Evolutionary conservation across 2,797 vertebrate genomes (phyloP).

Genomic region (Dipus sagitta): DNA sequence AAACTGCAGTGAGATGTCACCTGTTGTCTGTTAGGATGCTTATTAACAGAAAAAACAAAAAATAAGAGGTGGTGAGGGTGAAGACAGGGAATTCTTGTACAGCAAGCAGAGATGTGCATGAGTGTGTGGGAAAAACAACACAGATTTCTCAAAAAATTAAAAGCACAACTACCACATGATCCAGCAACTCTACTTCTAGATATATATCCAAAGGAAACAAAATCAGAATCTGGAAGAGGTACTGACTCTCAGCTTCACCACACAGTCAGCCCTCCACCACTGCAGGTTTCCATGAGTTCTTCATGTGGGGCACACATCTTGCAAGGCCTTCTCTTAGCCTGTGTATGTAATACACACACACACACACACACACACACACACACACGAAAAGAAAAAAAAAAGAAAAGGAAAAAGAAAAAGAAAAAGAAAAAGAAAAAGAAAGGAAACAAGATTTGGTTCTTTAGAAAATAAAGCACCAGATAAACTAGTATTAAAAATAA

Average conservation of each 20-base stretch:
- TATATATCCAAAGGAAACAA: background rate
- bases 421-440: background rate
- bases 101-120: background rate
- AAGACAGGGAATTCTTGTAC: background rate
- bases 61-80: background rate
- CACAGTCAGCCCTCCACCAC: background rate
- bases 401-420: background rate
- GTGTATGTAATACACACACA: background rate
- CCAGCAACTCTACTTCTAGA: background rate
- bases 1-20: background rate
- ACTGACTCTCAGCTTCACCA: background rate
- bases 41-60: constrained; percentile 2
- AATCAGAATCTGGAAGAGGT: background rate
- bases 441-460: background rate
- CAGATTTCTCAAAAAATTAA: background rate
- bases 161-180: background rate
- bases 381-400: background rate
- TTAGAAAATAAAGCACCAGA: background rate
- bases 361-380: no score
- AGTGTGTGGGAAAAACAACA: background rate
- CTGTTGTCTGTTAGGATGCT: background rate
- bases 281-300: background rate
- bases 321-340: background rate
- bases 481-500: background rate
- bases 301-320: background rate